Base-by-base conservation (phyloP, 2,888 invertebrate species). In the Euplagia quadripunctaria region DNA sequence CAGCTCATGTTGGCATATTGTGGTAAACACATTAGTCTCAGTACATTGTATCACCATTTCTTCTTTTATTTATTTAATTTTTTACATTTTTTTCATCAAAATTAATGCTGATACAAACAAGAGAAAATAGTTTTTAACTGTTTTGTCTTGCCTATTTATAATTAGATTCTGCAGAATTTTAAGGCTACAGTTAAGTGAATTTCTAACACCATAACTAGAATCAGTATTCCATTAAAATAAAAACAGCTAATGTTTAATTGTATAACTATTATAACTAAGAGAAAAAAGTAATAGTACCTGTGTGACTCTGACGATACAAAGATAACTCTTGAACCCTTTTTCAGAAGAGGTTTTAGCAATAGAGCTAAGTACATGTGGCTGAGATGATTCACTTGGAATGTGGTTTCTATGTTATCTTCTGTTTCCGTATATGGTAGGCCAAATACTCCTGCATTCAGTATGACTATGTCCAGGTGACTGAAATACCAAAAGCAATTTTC, bases 241-340 rank as follows among this genome's bases (percentile, higher is more conserved):
- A 31, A 31, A 31, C 1, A 31, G 31, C 1, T 31, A 31, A 31
- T 31, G 31, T 31, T 31, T 31, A 31, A 31, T 31, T 31, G 31
- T 31, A 31, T 31, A 31, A 31, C 31, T 31, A 31, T 31, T 31
- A 31, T 31, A 31, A 31, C 31, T 31, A 31, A 31, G 1, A 63
- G 14, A n/a, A 11, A n/a, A 46, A n/a, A 55, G 12, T 17, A 9
- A 63, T 12, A 20, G 16, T 64, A 98, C 98, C 98, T 97, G 90
- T 99, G 99, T 2, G 98, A 98, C 92, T 99, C 98, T 11, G 99
- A 99, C 1, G 99, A 98, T 0, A 99, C 96, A 85, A 99, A 97
- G 4, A 99, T 97, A 55, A 99, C 97, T 86, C 99, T 96, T 0
- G 97, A 96, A 3, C 97, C 97, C 79, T 96, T 96, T 81, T 96